These are phyloP conservation scores for Drosophila emarginata DNA, from an alignment of 2,888 invertebrate species.

Conservation along the genomic window DNA sequence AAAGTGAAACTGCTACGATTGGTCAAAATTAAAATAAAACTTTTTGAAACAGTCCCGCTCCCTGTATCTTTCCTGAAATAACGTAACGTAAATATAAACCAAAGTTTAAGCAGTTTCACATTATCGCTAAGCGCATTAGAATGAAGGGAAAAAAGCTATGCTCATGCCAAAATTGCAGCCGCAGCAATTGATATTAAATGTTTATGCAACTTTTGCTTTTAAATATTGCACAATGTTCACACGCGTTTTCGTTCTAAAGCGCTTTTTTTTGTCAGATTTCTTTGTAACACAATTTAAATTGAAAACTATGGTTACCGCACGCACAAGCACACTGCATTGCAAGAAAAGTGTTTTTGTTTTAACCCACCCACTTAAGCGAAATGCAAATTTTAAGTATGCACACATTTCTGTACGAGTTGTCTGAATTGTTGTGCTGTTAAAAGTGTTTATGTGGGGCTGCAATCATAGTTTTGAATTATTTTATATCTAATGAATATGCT, in stretches of 20 bases:
- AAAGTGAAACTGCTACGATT: slow-evolving; percentile 55
- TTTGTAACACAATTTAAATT: slow-evolving; percentile 44
- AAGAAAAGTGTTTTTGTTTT: slow-evolving; percentile 25
- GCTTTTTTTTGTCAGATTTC: slow-evolving; percentile 44
- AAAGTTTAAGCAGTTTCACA: slow-evolving; percentile 53
- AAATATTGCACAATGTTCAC: slow-evolving; percentile 14
- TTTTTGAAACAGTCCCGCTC: neutral
- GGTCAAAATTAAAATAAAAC: neutral
- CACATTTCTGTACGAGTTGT: slow-evolving; percentile 81
- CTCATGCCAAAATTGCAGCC: slow-evolving; percentile 33
- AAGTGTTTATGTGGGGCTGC: slow-evolving; percentile 71
- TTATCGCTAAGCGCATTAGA: slow-evolving; percentile 61
- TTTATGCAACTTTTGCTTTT: slow-evolving; percentile 22
- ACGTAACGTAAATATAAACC: neutral
- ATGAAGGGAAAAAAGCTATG: slow-evolving; percentile 22
- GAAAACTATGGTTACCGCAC: slow-evolving; percentile 67
- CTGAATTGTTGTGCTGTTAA: slow-evolving; percentile 74
- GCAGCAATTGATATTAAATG: slow-evolving; percentile 40
- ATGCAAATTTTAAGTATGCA: slow-evolving; percentile 78
- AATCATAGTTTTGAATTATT: slow-evolving; percentile 54
- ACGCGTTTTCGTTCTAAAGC: slow-evolving; percentile 69
- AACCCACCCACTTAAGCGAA: slow-evolving; percentile 57
- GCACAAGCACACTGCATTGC: slow-evolving; percentile 80
- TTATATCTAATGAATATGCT: slow-evolving; percentile 32
- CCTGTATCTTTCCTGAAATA: neutral